Evolutionary conservation across 2,797 vertebrate genomes (phyloP), one percentile per base, ranked within the genome.

Genomic region (Girardinus metallicus): DNA sequence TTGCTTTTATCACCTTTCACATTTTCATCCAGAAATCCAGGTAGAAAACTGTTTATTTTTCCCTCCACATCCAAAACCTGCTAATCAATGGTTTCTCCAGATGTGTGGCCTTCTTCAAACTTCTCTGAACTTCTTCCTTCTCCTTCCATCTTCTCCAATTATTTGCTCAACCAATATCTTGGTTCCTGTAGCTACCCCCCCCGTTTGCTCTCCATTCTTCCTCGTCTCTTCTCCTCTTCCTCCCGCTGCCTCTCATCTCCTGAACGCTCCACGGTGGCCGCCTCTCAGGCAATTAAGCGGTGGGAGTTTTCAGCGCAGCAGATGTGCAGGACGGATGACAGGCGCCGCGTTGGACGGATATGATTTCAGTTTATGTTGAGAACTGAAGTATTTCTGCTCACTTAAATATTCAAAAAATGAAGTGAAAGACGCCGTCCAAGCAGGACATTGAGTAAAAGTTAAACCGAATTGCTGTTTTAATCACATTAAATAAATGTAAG

Each of bases 261-360:
- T 77, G 75, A 77, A 43, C 39, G 75, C 91, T 18, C 90, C 86
- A 41, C 87, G 80, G 85, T 80, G 81, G 88, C 88, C 82, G 80
- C 87, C 91, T 94, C 88, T 87, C 79, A 90, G 86, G 88, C 88
- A 87, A 91, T 92, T 90, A 92, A 93, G 91, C 93, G 93, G 93
- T 92, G 87, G 90, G 91, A 92, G 93, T 90, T 92, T 91, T 89
- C 85, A 85, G 86, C 89, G 85, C 87, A 87, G 87, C 93, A 92
- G 91, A 91, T 92, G 90, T 80, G 83, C 88, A 80, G 88, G 86
- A 88, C 85, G 87, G 87, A 91, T 77, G 87, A 77, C 82, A 83
- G 84, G 85, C 79, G 8, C 75, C 60, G 76, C 47, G 29, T 75
- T 76, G 75, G 71, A 57, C 80, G 77, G 82, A 80, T 29, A 83